Percentiles rank a stretch among this genome's conserved stretches.
phyloP scores from a whole-genome alignment of 2,797 vertebrate genomes.

The Aeoliscus strigatus region DNA sequence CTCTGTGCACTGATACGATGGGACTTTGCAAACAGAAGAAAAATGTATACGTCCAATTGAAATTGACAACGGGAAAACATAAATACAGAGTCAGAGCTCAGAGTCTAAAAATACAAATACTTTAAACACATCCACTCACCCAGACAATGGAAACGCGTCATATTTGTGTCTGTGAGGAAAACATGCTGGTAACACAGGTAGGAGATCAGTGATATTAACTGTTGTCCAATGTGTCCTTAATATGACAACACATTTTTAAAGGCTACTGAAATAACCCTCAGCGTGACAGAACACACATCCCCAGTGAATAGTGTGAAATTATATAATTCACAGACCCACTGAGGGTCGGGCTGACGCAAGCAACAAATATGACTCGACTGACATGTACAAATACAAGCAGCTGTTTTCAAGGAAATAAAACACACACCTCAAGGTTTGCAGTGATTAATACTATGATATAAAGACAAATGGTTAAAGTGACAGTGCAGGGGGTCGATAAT shows the following conservation, averaged over 20 bases:
- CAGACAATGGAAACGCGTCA: too few relatives aligned
- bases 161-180: constrained; percentile 20
- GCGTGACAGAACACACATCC: constrained; percentile 59
- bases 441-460: constrained; percentile 20
- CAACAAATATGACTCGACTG: constrained; percentile 39
- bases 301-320: constrained; percentile 64
- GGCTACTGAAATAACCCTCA: constrained; percentile 62
- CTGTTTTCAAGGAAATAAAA: too few relatives aligned
- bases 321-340: constrained; percentile 62
- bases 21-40: constrained; percentile 27
- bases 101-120: constrained; percentile 58
- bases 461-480: constrained; percentile 14
- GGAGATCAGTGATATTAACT: too few relatives aligned
- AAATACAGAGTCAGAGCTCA: constrained; percentile 19
- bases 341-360: constrained; percentile 56
- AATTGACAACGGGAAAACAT: constrained; percentile 45
- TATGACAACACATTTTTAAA: constrained; percentile 51
- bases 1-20: constrained; percentile 28
- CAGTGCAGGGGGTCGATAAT: constrained; percentile 2
- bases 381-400: too few relatives aligned
- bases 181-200: constrained; percentile 25
- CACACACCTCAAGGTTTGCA: constrained; percentile 10
- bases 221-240: constrained; percentile 51
- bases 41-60: constrained; percentile 49
- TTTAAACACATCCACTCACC: constrained; percentile 43